These are phyloP conservation scores for Tetragonula clypearis DNA, from an alignment of 1,140 invertebrate species.

Conservation along the genomic window DNA sequence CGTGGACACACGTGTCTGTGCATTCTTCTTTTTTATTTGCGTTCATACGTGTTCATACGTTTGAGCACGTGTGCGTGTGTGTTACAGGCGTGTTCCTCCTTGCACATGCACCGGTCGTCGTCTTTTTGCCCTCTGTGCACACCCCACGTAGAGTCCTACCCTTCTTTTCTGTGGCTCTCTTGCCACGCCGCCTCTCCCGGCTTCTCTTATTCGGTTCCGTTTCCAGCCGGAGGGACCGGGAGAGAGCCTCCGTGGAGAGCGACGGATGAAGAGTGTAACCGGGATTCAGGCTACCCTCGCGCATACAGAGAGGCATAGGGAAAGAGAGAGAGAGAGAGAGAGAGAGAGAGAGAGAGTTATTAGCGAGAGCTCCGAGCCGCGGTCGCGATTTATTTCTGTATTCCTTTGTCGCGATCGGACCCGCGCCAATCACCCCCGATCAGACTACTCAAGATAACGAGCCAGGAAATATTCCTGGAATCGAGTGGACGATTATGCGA, in stretches of 20 bases:
- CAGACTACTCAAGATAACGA: conserved; percentile 65
- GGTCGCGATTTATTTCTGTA: conserved; percentile 51
- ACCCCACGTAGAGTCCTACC: conserved; percentile 37
- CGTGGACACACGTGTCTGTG: neutral
- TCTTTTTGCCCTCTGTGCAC: conserved; percentile 41
- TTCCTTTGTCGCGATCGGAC: conserved; percentile 58
- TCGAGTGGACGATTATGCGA: conserved; percentile 23
- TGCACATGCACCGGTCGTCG: conserved; percentile 54
- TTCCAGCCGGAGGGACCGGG: conserved; percentile 50
- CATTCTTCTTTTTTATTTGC: neutral
- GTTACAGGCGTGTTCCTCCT: conserved; percentile 10
- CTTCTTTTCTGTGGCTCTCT: conserved; percentile 47
- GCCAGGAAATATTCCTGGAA: conserved; percentile 50
- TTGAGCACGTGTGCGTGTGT: neutral
- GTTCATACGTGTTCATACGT: neutral
- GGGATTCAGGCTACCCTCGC: conserved; percentile 46
- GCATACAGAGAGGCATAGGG: neutral
- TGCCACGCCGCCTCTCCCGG: conserved; percentile 25
- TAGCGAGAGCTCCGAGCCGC: conserved; percentile 62
- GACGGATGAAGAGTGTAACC: conserved; percentile 49
- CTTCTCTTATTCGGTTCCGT: conserved; percentile 61
- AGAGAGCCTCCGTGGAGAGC: conserved; percentile 31
- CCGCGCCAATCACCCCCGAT: conserved; percentile 30
- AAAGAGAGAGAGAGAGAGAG: neutral
- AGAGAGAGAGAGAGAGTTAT: conserved; percentile 33